phyloP scores from a whole-genome alignment of 2,888 invertebrate genomes.

The Ellobium chinense region DNA sequence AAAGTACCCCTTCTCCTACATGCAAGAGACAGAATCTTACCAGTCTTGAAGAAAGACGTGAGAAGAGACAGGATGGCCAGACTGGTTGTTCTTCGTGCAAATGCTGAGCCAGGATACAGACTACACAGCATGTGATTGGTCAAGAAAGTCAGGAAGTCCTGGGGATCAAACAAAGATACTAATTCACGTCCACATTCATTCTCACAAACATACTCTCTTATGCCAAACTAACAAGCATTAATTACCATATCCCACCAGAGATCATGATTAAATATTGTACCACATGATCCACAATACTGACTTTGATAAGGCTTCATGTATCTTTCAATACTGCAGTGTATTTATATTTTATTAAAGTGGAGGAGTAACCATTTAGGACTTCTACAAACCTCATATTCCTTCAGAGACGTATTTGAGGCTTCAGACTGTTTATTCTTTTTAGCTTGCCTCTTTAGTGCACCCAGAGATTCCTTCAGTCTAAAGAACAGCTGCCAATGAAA shows the following conservation, averaged over 20 bases:
- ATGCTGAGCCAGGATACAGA: conserved; percentile 71
- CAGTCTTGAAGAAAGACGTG: conserved; percentile 29
- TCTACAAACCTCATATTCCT: conserved; percentile 25
- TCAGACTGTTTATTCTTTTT: neutral
- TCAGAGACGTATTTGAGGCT: neutral
- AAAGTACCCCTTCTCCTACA: too few relatives aligned
- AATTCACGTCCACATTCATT: too few relatives aligned
- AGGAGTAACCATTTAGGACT: too few relatives aligned
- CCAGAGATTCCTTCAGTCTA: conserved; percentile 45
- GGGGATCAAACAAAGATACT: neutral
- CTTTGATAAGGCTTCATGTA: too few relatives aligned
- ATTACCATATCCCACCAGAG: too few relatives aligned
- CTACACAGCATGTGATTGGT: conserved; percentile 58
- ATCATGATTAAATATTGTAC: too few relatives aligned
- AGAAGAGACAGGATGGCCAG: conserved; percentile 63
- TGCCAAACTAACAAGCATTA: too few relatives aligned
- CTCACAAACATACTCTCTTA: too few relatives aligned
- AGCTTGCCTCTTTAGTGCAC: conserved; percentile 4
- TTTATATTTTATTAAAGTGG: too few relatives aligned
- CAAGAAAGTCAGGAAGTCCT: conserved; percentile 70
- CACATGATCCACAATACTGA: too few relatives aligned
- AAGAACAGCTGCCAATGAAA: conserved; percentile 33
- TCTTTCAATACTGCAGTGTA: too few relatives aligned
- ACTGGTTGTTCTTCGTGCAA: conserved; percentile 71
- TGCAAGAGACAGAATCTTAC: conserved; percentile 4